Percentiles rank a stretch among this genome's conserved stretches.
These are phyloP conservation scores for Eublepharis macularius DNA, from an alignment of 2,113 vertebrate species.

Conservation along the genomic window DNA sequence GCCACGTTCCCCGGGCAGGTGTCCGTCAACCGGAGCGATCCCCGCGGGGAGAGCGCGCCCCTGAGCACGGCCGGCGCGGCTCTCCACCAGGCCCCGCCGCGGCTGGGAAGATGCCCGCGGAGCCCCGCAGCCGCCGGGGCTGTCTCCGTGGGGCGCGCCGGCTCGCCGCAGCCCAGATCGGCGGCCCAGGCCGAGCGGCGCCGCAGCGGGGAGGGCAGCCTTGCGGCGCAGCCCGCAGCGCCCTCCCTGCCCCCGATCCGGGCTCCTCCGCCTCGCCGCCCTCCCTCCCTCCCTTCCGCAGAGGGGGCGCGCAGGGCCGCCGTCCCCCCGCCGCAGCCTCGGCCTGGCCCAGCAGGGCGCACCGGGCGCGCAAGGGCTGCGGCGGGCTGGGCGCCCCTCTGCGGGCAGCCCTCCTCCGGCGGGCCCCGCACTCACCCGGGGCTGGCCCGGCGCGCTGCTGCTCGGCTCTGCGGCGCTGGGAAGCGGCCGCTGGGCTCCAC, in stretches of 20 bases:
- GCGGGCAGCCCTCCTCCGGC: too few relatives aligned
- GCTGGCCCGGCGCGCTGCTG: slow-evolving; percentile 39
- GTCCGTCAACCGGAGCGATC: background rate
- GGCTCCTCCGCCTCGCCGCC: background rate
- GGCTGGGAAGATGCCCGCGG: too few relatives aligned
- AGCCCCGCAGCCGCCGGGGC: too few relatives aligned
- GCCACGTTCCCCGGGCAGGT: background rate
- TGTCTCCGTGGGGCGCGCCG: too few relatives aligned
- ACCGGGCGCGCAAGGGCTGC: background rate
- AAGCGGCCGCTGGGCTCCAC: slow-evolving; percentile 32
- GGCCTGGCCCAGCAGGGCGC: slow-evolving; percentile 6
- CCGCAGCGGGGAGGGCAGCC: background rate
- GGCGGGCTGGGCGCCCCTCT: too few relatives aligned
- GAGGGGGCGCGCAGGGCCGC: background rate
- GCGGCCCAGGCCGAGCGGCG: too few relatives aligned
- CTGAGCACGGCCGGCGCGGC: background rate
- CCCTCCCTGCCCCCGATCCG: background rate
- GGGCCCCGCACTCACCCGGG: too few relatives aligned
- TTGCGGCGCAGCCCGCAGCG: background rate
- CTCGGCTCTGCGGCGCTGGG: slow-evolving; percentile 44
- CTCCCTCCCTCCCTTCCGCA: too few relatives aligned
- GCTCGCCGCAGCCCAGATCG: too few relatives aligned
- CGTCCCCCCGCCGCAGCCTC: background rate
- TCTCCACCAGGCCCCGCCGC: background rate
- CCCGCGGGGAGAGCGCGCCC: background rate